Evolutionary conservation across 2,113 vertebrate species (phyloP).

Genomic region (Pipa parva): DNA sequence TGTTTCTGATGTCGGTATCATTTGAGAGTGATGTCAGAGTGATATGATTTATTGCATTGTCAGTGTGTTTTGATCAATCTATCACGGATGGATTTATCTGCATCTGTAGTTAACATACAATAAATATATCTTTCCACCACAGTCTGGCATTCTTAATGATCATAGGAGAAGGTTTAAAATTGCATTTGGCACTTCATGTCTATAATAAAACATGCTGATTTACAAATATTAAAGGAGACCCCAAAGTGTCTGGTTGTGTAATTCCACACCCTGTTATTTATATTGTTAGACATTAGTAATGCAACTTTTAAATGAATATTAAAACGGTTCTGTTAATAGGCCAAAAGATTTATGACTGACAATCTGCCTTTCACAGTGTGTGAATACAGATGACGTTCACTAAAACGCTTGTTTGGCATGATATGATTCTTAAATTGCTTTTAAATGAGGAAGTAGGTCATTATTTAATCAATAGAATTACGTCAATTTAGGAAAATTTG

Average conservation of each 20-base stretch:
- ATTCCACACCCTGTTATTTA: constrained; percentile 32
- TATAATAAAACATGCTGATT: no score
- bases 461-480: constrained; percentile 90
- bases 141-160: no score
- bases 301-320: constrained; percentile 42
- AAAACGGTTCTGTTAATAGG: constrained; percentile 44
- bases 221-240: constrained; percentile 41
- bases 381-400: constrained; percentile 55
- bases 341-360: constrained; percentile 39
- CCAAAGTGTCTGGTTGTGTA: constrained; percentile 48
- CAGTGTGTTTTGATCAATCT: no score
- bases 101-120: no score
- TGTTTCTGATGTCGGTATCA: no score
- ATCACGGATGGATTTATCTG: no score
- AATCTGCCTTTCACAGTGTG: constrained; percentile 49
- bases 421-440: constrained; percentile 67
- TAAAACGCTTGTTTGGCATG: constrained; percentile 55
- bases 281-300: constrained; percentile 45
- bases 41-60: no score
- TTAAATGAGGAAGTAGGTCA: constrained; percentile 77
- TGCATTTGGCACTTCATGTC: no score
- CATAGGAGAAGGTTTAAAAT: no score
- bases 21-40: no score
- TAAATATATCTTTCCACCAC: no score
- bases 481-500: constrained; percentile 77